Conservation (phyloP, 2,888 invertebrate genomes). For the Rhopalosiphum nymphaeae region DNA sequence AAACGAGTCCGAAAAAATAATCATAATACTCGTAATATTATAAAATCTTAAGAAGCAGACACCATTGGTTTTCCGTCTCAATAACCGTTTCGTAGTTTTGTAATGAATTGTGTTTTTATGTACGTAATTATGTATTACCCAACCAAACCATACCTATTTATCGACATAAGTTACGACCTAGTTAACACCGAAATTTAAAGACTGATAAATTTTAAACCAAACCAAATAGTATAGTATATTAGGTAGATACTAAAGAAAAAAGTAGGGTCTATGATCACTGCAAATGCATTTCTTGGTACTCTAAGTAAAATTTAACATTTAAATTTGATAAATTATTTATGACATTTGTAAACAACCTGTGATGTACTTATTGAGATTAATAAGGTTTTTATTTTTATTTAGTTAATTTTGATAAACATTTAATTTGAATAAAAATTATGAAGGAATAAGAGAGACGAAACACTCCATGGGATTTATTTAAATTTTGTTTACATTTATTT, state of each 20-base stretch:
- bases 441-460: neutral
- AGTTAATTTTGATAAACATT: neutral
- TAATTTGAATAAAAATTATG: neutral
- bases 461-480: neutral
- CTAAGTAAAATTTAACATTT: neutral
- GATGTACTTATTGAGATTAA: neutral
- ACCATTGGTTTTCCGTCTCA: too few relatives aligned
- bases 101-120: neutral
- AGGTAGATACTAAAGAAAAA: neutral
- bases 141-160: neutral
- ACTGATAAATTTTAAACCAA: too few relatives aligned
- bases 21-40: too few relatives aligned
- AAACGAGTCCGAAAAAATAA: neutral
- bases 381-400: neutral
- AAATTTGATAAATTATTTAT: neutral
- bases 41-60: too few relatives aligned
- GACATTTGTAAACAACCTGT: neutral
- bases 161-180: neutral
- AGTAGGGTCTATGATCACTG: neutral
- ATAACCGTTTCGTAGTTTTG: neutral
- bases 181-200: too few relatives aligned
- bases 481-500: neutral
- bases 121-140: neutral
- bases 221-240: too few relatives aligned
- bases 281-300: neutral